A percentile compares a stretch with the other conserved stretches of the same genome.
These are phyloP conservation scores for Anolis apletophallus DNA, from an alignment of 2,797 vertebrate genomes.

Conservation along the genomic window DNA sequence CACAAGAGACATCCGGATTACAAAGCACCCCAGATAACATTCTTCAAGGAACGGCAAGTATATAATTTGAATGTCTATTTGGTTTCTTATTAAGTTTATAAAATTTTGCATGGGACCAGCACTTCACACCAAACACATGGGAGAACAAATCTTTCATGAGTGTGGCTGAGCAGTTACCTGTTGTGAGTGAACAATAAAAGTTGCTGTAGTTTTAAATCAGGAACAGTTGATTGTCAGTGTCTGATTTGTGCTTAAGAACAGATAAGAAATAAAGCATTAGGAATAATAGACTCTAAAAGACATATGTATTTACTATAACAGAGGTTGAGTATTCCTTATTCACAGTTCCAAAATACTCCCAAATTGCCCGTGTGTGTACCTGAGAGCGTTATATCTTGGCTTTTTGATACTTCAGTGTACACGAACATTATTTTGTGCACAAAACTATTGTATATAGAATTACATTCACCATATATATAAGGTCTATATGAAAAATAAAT, in stretches of 20 bases:
- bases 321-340: no score
- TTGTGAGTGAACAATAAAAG: not conserved
- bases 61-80: not conserved
- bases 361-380: no score
- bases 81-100: not conserved
- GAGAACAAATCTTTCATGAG: accelerated
- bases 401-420: no score
- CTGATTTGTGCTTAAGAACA: not conserved
- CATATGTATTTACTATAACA: not conserved
- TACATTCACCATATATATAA: no score
- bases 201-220: not conserved
- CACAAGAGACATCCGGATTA: conserved; percentile 12
- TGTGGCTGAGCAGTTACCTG: not conserved
- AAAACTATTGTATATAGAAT: not conserved
- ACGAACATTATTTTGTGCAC: no score
- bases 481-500: no score
- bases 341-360: no score
- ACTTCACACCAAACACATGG: not conserved
- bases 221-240: not conserved
- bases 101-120: not conserved
- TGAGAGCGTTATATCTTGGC: no score
- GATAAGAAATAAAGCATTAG: not conserved
- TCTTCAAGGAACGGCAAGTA: conserved; percentile 73
- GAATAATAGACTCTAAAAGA: not conserved
- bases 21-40: conserved; percentile 19